Evolutionary conservation across 2,888 invertebrate species (phyloP).

Genomic region (Petrolisthes manimaculis): DNA sequence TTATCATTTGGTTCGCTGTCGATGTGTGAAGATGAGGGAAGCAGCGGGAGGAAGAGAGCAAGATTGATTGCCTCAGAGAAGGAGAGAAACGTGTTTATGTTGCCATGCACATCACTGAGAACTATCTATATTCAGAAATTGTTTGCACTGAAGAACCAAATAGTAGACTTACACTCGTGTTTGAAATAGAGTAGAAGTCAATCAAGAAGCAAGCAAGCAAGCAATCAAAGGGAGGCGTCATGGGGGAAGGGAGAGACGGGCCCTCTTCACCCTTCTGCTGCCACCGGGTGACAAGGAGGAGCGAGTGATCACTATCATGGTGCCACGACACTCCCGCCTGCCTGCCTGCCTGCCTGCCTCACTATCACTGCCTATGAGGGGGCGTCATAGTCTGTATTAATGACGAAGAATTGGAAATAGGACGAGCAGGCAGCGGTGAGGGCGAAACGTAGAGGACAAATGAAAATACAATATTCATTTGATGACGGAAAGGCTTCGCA

Average conservation of each 20-base stretch:
- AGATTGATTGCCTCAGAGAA: neutral
- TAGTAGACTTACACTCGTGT: too few species aligned
- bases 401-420: constrained; percentile 4
- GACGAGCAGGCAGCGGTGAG: neutral
- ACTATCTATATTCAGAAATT: too few species aligned
- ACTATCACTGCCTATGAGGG: constrained; percentile 3
- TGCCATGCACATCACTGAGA: neutral
- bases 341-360: neutral
- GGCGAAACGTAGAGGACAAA: neutral
- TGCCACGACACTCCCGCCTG: constrained; percentile 16
- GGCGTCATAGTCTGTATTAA: neutral
- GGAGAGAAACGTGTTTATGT: neutral
- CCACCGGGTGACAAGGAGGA: constrained; percentile 22
- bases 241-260: constrained; percentile 9
- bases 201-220: neutral
- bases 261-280: constrained; percentile 20
- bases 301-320: constrained; percentile 28
- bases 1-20: neutral
- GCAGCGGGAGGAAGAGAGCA: neutral
- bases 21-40: neutral
- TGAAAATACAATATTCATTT: neutral
- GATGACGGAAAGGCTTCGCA: too few species aligned
- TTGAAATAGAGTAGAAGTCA: neutral
- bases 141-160: too few species aligned
- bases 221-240: constrained; percentile 2